Evolutionary conservation across 2,797 vertebrate genomes (phyloP), one percentile per base, ranked within the genome.

Genomic region (Semotilus atromaculatus): DNA sequence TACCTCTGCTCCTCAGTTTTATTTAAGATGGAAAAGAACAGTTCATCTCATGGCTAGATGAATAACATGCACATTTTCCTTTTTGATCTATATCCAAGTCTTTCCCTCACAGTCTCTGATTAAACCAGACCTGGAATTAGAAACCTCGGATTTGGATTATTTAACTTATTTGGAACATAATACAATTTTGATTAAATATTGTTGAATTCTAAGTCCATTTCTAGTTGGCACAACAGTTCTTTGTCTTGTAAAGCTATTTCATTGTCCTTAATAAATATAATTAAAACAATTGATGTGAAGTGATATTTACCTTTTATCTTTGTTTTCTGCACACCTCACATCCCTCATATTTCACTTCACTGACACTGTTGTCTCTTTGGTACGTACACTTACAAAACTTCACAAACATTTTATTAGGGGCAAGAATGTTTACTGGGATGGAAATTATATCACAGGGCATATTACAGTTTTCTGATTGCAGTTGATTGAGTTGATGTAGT

Each of bases 11-110:
- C 34, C 45, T n/a, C 31, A 38, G 58, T 58, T 64, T 64, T n/a
- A 82, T 82, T 73, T 62, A 64, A 72, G 18, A 60, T 71, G 55
- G 36, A 45, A 80, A 80, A 80, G 23, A 74, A 48, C 19, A 7
- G 23, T 74, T 74, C 13, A 31, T 82, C 40, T 74, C 21, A 60
- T 23, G 38, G 26, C 38, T 73, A 36, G 55, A 48, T 73, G 3
- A 48, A 74, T 74, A 68, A 38, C 64, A 67, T 6, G 77, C 7
- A 14, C 60, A 38, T 18, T 67, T 81, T 55, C 9, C 66, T 40
- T 34, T 26, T 38, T 45, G 60, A 40, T 21, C 19, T 10, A 48
- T 48, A 31, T 66, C 10, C 68, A 45, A 71, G 3, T 26, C 11
- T 14, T 31, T 62, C 62, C 34, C 38, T 36, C 43, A 38, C 36